Percentiles rank a stretch among this genome's conserved stretches.
These are phyloP conservation scores for Brachyalestes nurse DNA, from an alignment of 2,797 vertebrate species.

Conservation along the genomic window DNA sequence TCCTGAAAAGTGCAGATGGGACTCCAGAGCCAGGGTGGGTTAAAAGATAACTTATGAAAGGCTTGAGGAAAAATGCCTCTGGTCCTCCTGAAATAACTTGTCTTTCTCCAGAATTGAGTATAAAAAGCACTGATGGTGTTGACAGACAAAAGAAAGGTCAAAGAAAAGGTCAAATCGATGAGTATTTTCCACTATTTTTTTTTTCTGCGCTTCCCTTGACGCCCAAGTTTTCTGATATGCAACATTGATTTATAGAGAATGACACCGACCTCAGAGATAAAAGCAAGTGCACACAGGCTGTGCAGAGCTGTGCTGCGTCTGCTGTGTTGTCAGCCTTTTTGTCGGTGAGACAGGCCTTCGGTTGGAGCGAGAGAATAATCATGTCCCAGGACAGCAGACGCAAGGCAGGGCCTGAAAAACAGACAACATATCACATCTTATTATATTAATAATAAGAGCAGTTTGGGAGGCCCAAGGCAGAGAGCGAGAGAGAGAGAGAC, in stretches of 20 bases:
- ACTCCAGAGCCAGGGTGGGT: too few species aligned
- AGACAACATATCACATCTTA: neutral
- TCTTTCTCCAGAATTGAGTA: neutral
- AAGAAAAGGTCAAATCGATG: constrained; percentile 36
- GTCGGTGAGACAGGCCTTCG: constrained; percentile 21
- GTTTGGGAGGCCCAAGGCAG: neutral
- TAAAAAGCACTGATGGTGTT: neutral
- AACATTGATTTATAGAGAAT: constrained; percentile 21
- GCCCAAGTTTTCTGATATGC: constrained; percentile 15
- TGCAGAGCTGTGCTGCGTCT: constrained; percentile 3
- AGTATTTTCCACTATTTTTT: constrained; percentile 4
- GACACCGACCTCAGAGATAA: constrained; percentile 36
- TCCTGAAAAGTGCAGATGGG: too few species aligned
- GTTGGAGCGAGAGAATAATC: neutral
- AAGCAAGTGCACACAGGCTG: constrained; percentile 8
- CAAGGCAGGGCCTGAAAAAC: neutral
- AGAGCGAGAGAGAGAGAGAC: neutral
- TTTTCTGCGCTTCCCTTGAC: constrained; percentile 2
- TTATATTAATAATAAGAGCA: constrained; percentile 19
- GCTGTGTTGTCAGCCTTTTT: constrained; percentile 21
- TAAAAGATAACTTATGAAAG: neutral
- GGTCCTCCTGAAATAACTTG: neutral
- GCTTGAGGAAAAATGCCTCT: neutral
- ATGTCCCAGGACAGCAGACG: neutral
- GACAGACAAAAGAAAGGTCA: neutral